phyloP scores from a whole-genome alignment of 2,113 vertebrate genomes.

The Scartelaos histophorus region DNA sequence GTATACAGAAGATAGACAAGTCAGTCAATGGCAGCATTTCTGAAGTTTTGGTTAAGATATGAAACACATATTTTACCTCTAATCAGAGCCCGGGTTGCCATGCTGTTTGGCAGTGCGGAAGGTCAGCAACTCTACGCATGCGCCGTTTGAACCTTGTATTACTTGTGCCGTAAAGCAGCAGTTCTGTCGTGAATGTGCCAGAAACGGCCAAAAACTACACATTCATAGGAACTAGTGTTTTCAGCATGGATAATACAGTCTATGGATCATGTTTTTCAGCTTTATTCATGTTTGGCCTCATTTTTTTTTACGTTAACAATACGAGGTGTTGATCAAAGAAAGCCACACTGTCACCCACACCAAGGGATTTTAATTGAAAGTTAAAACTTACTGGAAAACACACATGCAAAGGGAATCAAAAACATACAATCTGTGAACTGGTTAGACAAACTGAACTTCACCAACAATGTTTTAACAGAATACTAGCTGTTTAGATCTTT shows the following conservation, averaged over 20 bases:
- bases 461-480: not conserved
- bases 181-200: too few species aligned
- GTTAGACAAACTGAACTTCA: not conserved
- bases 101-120: conserved; percentile 57
- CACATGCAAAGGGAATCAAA: not conserved
- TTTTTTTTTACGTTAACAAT: too few species aligned
- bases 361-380: not conserved
- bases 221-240: too few species aligned
- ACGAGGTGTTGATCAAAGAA: too few species aligned
- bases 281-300: too few species aligned
- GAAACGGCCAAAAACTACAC: too few species aligned
- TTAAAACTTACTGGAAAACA: not conserved
- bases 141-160: conserved; percentile 30
- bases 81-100: conserved; percentile 63
- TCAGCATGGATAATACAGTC: too few species aligned
- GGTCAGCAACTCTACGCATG: conserved; percentile 52
- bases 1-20: not conserved
- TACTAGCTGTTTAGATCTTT: not conserved
- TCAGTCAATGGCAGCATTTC: rapidly evolving
- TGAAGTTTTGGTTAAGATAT: not conserved
- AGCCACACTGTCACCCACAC: not conserved
- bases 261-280: too few species aligned
- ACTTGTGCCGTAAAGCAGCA: conserved; percentile 12
- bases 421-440: not conserved
- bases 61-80: conserved; percentile 60